phyloP scores from a whole-genome alignment of 2,113 vertebrate species.

The Strix aluco region DNA sequence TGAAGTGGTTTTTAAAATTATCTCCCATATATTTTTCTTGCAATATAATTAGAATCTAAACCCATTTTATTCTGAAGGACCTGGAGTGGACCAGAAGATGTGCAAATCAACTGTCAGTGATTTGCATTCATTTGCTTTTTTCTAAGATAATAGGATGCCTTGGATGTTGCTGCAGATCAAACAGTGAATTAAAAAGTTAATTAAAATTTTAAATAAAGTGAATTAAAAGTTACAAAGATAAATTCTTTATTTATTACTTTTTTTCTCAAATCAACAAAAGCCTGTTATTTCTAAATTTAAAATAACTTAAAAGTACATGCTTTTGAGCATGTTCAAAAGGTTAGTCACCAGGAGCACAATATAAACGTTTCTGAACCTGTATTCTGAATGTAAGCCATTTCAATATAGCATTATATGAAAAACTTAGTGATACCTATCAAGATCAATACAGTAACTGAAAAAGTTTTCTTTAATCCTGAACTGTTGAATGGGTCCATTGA shows the following conservation, averaged over 20 bases:
- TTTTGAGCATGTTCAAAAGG: neutral
- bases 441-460: neutral
- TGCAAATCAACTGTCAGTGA: conserved; percentile 44
- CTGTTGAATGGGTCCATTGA: neutral
- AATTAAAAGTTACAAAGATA: conserved; percentile 6
- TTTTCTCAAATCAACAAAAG: neutral
- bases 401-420: neutral
- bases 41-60: conserved; percentile 60
- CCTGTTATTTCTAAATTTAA: neutral
- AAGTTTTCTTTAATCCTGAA: neutral
- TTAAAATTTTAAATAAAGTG: conserved; percentile 41
- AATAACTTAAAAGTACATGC: neutral
- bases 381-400: neutral
- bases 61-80: conserved; percentile 62
- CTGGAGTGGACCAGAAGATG: conserved; percentile 51
- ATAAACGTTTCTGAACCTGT: neutral
- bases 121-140: conserved; percentile 49
- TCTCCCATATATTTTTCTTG: conserved; percentile 50
- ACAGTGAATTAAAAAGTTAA: conserved; percentile 54
- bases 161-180: conserved; percentile 50
- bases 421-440: neutral
- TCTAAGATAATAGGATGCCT: conserved; percentile 45
- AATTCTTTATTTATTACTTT: neutral
- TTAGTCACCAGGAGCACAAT: neutral
- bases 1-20: conserved; percentile 63